Evolutionary conservation across 2,113 vertebrate genomes (phyloP), one percentile per base, ranked within the genome.

Genomic region (Aegypius monachus): DNA sequence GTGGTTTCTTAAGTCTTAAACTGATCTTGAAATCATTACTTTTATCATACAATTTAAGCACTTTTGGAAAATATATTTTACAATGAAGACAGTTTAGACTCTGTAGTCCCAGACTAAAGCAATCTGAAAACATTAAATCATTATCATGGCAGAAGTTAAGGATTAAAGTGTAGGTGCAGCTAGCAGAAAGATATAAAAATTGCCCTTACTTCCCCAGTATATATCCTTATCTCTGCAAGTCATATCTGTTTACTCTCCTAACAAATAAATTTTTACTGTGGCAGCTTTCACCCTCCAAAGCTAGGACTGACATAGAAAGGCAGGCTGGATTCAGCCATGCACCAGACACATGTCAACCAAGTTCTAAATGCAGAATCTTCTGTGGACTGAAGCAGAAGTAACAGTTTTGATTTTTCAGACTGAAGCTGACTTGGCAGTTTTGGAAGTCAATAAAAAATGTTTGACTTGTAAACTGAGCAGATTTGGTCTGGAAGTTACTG

Each of bases 361-460:
- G 48, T 53, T 75, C 73, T 61, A 87, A 79, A 85, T 19, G 32
- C 19, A 58, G 20, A 79, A 32, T n/a, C 38, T 91, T 66, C 73
- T 62, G 38, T 27, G 26, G 61, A 40, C 27, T 45, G 74, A 73
- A 91, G 66, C 48, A 85, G 61, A 87, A 93, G 50, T 15, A 94
- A 66, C 21, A 85, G 31, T 10, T 92, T 40, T 84, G 61, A 63
- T 81, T 75, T 66, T 86, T 90, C 63, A 88, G 7, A 16, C 61
- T 38, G 29, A 66, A 29, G 32, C 83, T 89, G 66, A 95, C 66
- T 94, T 89, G 70, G 86, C 74, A 80, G 18, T 85, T 95, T 74
- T 87, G 53, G 84, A 87, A 93, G 62, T 91, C 84, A 94, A 77
- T 85, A 67, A 91, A 91, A 84, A 77, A 62, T 56, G 42, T 81